Conservation (phyloP, 2,888 invertebrate genomes). For the Lamellibrachia satsuma region DNA sequence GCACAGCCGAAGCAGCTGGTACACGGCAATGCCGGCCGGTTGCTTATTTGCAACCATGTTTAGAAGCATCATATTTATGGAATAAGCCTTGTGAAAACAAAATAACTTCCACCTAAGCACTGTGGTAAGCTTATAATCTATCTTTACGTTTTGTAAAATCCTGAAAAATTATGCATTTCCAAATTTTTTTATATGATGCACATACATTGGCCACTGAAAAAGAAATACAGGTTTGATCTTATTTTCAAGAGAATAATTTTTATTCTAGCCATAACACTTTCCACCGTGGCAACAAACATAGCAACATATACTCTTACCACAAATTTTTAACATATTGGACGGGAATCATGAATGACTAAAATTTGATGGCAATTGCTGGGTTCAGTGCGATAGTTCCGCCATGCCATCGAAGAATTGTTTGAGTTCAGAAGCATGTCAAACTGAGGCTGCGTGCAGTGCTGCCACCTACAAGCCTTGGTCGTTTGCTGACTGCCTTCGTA, state of each 20-base stretch:
- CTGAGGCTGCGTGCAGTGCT: conserved; percentile 7
- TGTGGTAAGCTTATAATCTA: not conserved
- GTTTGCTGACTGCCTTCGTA: not conserved
- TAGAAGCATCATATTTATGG: not conserved
- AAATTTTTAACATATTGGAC: not conserved
- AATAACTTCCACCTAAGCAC: not conserved
- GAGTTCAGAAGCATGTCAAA: not conserved
- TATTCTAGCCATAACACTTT: not conserved
- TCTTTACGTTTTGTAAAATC: not conserved
- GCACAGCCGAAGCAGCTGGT: not conserved
- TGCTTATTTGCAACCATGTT: not conserved
- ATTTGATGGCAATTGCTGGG: not conserved
- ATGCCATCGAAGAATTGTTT: not conserved
- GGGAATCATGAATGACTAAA: not conserved
- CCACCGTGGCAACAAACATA: not conserved
- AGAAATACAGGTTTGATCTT: not conserved
- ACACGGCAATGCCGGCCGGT: not conserved
- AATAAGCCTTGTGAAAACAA: not conserved
- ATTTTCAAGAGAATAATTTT: not conserved
- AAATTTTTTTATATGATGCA: not conserved
- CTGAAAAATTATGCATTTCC: not conserved
- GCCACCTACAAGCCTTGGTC: conserved; percentile 9
- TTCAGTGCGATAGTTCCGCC: not conserved
- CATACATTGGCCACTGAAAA: too few species aligned
- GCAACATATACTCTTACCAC: too few species aligned